Percentiles rank a stretch among this genome's conserved stretches.
These are phyloP conservation scores for Trichonephila inaurata DNA, from an alignment of 1,140 invertebrate genomes.

Conservation along the genomic window DNA sequence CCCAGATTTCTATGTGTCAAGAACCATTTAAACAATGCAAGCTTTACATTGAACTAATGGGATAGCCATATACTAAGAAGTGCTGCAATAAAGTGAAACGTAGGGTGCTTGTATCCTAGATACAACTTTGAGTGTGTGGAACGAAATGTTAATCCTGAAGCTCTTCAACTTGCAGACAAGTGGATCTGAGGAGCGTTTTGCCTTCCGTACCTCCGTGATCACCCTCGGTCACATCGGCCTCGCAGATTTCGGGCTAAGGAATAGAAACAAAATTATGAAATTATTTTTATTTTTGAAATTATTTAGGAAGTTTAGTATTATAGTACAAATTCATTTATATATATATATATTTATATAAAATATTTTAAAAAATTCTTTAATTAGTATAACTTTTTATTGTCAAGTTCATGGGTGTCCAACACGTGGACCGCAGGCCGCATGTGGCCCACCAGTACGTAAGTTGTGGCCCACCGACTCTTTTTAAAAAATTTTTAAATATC, in stretches of 20 bases:
- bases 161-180: conserved; percentile 76
- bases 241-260: conserved; percentile 76
- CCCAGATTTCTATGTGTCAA: neutral
- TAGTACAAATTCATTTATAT: no score
- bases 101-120: conserved; percentile 14
- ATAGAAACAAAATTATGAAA: no score
- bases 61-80: conserved; percentile 15
- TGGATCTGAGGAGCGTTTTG: conserved; percentile 71
- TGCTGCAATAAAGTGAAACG: conserved; percentile 3
- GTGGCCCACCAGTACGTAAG: no score
- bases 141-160: conserved; percentile 65
- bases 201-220: conserved; percentile 44
- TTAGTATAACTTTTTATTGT: no score
- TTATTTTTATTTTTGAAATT: no score
- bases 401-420: no score
- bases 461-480: no score
- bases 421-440: no score
- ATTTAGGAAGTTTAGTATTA: no score
- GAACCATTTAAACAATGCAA: conserved; percentile 9
- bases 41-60: conserved; percentile 1
- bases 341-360: no score
- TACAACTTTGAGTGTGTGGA: conserved; percentile 41
- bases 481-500: no score
- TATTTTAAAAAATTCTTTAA: no score
- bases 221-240: conserved; percentile 75